Evolutionary conservation across 2,113 vertebrate species (phyloP).

Genomic region (Takifugu flavidus): DNA sequence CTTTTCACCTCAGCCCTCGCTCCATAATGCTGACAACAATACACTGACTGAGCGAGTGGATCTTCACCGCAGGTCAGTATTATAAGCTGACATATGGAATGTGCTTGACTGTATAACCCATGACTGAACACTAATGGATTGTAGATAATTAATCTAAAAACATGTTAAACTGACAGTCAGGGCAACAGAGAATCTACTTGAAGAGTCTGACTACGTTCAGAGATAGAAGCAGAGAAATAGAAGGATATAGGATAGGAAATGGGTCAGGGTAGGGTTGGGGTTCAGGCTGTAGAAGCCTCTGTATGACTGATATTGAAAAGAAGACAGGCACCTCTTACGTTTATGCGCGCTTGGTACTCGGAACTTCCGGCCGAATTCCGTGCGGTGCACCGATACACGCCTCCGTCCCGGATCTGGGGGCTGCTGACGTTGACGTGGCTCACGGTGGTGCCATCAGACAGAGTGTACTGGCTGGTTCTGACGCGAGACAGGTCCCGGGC

Average conservation of each 20-base stretch:
- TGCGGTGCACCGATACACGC: slow-evolving; percentile 97
- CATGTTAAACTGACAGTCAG: neutral
- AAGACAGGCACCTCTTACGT: slow-evolving; percentile 99
- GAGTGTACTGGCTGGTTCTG: slow-evolving; percentile 94
- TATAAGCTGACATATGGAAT: too few species aligned
- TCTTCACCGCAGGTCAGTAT: too few species aligned
- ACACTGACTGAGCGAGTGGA: too few species aligned
- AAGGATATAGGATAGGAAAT: slow-evolving; percentile 37
- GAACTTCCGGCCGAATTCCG: slow-evolving; percentile 99
- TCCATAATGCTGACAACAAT: too few species aligned
- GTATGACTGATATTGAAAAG: slow-evolving; percentile 99
- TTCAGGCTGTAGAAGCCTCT: slow-evolving; percentile 75
- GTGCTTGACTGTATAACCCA: too few species aligned
- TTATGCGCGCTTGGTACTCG: slow-evolving; percentile 99
- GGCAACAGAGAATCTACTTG: neutral
- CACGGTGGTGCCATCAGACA: slow-evolving; percentile 91
- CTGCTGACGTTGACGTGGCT: slow-evolving; percentile 94
- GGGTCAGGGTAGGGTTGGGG: slow-evolving; percentile 53
- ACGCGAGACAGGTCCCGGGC: slow-evolving; percentile 82
- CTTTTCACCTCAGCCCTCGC: too few species aligned
- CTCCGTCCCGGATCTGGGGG: slow-evolving; percentile 96
- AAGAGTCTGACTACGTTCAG: slow-evolving; percentile 46
- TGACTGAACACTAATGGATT: too few species aligned
- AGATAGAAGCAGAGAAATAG: slow-evolving; percentile 55
- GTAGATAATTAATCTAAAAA: too few species aligned